Evolutionary conservation across 1,140 invertebrate genomes (phyloP), one percentile per base, ranked within the genome.

Genomic region (Cydia splendana): DNA sequence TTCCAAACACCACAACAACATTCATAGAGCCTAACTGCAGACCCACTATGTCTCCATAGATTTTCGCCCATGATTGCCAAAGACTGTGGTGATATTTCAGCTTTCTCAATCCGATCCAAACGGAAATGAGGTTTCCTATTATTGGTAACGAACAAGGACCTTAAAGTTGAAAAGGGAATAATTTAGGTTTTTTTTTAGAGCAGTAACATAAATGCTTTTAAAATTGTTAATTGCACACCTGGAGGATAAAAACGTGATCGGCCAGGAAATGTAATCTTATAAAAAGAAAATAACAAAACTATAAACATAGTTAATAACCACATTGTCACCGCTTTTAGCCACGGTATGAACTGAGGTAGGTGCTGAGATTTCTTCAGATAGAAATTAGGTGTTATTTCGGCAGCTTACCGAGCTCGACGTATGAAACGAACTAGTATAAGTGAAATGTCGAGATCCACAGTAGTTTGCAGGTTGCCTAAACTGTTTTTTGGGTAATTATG

Each of bases 41-140:
- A 28, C 94, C 42, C 94, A 97, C 77, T 95, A 97, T 10, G 95
- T 96, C 71, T 95, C 96, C 74, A 96, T 99, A 93, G 6, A 81
- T 78, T 30, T 82, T 79, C 0, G 86, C 82, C 88, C 90, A 89
- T 2, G 84, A 75, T 75, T 89, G 80, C 89, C 91, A 93, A 45
- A 93, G 75, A 24, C 24, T 77, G 69, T 92, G 88, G 69, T 90
- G 85, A 53, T 85, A 87, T 77, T 89, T 89, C 13, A 82, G 65
- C 57, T 83, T 86, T 75, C 78, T 89, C 20, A 89, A 76, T 20
- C 84, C 80, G 24, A 86, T 77, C 82, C 85, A 87, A 15, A 91
- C 85, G 6, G 84, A 84, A 7, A 91, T 65, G 24, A 92, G 75
- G 76, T 92, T 90, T 4, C 91, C 90, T 18, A 91, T 20, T 4